Evolutionary conservation across 2,113 vertebrate genomes (phyloP).

Genomic region (Nothoprocta pentlandii): DNA sequence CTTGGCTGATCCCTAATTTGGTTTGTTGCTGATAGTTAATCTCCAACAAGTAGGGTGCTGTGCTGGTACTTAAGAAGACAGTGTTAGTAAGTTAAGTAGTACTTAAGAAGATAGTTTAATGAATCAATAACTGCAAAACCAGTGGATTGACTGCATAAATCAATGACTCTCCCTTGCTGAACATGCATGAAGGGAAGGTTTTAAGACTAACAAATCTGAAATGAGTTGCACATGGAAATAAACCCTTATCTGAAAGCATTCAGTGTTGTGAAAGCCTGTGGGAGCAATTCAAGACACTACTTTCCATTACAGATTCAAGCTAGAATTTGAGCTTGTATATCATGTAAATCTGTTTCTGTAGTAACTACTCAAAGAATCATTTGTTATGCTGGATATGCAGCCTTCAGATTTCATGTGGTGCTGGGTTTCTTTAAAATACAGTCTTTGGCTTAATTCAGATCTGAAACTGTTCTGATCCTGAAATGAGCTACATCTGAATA

Average conservation of each 20-base stretch:
- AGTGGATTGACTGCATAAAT: background rate
- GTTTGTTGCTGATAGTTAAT: conserved; percentile 4
- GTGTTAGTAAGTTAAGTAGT: background rate
- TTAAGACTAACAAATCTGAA: conserved; percentile 23
- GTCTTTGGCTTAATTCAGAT: background rate
- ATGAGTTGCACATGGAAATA: background rate
- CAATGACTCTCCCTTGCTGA: background rate
- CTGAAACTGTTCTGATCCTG: background rate
- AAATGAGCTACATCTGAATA: background rate
- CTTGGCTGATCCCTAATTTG: background rate
- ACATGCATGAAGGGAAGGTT: background rate
- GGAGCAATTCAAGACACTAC: background rate
- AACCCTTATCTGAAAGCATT: fast-evolving
- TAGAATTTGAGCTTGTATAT: background rate
- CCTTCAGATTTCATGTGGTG: background rate
- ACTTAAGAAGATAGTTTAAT: conserved; percentile 26
- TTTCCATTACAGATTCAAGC: background rate
- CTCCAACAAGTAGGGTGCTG: background rate
- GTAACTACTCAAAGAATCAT: background rate
- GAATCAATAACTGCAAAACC: conserved; percentile 18
- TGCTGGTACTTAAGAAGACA: background rate
- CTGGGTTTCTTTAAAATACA: background rate
- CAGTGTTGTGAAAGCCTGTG: background rate
- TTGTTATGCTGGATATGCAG: background rate
- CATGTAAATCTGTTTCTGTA: background rate